Evolutionary conservation across 2,888 invertebrate species (phyloP).

Genomic region (Tridacna crocea): DNA sequence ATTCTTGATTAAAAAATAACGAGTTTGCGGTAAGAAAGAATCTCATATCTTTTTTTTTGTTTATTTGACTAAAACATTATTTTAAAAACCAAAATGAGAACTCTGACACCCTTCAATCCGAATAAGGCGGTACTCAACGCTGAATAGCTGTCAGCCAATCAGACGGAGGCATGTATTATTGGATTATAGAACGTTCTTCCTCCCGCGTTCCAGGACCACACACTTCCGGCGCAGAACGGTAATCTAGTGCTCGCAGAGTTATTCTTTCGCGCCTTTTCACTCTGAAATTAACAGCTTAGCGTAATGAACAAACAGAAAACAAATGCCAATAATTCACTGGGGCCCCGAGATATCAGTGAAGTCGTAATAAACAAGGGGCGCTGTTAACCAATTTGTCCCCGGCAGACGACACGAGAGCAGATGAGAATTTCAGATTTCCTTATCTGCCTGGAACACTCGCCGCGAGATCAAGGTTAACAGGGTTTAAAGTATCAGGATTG

Average conservation of each 20-base stretch:
- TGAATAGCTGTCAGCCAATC: constrained; percentile 27
- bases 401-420: constrained; percentile 64
- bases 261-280: constrained; percentile 51
- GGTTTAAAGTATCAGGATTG: constrained; percentile 30
- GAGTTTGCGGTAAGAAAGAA: too few species aligned
- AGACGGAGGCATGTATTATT: constrained; percentile 41
- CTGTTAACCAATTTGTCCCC: constrained; percentile 59
- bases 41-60: too few species aligned
- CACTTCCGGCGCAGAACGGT: constrained; percentile 35
- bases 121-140: constrained; percentile 7
- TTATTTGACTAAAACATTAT: too few species aligned
- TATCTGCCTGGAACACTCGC: constrained; percentile 68
- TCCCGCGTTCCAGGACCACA: background rate
- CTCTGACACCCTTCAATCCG: background rate
- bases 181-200: constrained; percentile 33
- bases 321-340: constrained; percentile 61
- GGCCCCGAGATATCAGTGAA: constrained; percentile 70
- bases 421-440: constrained; percentile 69
- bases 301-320: constrained; percentile 65
- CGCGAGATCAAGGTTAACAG: constrained; percentile 24
- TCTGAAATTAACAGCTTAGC: constrained; percentile 61
- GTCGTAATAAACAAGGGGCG: constrained; percentile 65
- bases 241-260: constrained; percentile 50
- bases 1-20: too few species aligned
- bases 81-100: too few species aligned